Evolutionary conservation across 2,888 invertebrate genomes (phyloP).

Genomic region (Polyploca ridens): DNA sequence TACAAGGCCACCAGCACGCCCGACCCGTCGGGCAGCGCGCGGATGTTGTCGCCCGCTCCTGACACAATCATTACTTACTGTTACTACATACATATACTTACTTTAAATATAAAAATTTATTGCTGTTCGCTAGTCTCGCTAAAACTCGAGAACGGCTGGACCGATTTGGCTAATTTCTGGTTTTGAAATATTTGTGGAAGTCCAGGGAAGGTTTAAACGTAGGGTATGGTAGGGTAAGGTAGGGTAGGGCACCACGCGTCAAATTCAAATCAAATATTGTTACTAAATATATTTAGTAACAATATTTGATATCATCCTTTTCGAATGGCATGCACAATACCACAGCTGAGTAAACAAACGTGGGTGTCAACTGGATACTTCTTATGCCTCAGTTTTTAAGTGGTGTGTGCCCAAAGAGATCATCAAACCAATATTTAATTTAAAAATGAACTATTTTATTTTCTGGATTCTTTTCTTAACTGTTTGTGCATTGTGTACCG

Average conservation of each 20-base stretch:
- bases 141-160: too few species aligned
- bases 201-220: too few species aligned
- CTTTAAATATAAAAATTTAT: too few species aligned
- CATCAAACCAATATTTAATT: background rate
- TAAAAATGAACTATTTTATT: conserved; percentile 31
- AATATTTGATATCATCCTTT: background rate
- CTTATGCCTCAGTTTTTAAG: conserved; percentile 1
- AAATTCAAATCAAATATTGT: too few species aligned
- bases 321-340: conserved; percentile 13
- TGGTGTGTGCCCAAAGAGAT: background rate
- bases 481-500: conserved; percentile 32
- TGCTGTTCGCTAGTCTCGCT: too few species aligned
- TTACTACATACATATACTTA: too few species aligned
- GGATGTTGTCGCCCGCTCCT: conserved; percentile 88
- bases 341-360: conserved; percentile 48
- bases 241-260: too few species aligned
- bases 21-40: conserved; percentile 83
- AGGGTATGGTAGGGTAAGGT: too few species aligned
- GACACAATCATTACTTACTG: too few species aligned
- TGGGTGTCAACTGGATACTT: conserved; percentile 6
- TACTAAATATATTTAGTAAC: background rate
- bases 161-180: too few species aligned
- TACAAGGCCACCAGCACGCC: conserved; percentile 88
- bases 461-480: conserved; percentile 25
- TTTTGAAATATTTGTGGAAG: too few species aligned